A percentile compares a stretch with the other conserved stretches of the same genome.
These are phyloP conservation scores for Actinostola sp. DNA, from an alignment of 92 coral and sea anemone genomes.

Conservation along the genomic window DNA sequence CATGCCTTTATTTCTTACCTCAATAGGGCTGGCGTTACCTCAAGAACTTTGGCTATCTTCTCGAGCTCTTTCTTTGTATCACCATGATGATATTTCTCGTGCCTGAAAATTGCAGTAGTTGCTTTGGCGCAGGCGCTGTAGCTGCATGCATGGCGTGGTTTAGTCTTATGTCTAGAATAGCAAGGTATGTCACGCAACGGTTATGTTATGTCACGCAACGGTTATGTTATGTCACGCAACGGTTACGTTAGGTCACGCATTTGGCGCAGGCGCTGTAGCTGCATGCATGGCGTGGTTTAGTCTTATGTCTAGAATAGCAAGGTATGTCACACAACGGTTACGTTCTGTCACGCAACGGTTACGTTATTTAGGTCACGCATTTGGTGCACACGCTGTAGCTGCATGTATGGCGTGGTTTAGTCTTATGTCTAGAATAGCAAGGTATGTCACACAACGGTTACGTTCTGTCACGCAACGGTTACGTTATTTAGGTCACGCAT, in stretches of 20 bases:
- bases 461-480: neutral
- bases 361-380: neutral
- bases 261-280: conserved; percentile 63
- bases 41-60: conserved; percentile 39
- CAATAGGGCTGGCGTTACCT: conserved; percentile 46
- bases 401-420: conserved; percentile 59
- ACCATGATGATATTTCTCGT: conserved; percentile 48
- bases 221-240: neutral
- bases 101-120: conserved; percentile 35
- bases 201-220: neutral
- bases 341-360: neutral
- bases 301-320: conserved; percentile 47
- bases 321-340: conserved; percentile 17
- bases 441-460: conserved; percentile 17
- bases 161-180: conserved; percentile 47
- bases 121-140: conserved; percentile 64
- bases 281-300: conserved; percentile 62
- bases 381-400: conserved; percentile 60
- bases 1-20: neutral
- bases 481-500: neutral
- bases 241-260: neutral
- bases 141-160: conserved; percentile 64
- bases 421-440: conserved; percentile 47
- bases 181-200: conserved; percentile 28
- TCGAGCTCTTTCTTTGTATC: conserved; percentile 37